Evolutionary conservation across 1,140 invertebrate species (phyloP), one percentile per base, ranked within the genome.

Genomic region (Hylaeus anthracinus): DNA sequence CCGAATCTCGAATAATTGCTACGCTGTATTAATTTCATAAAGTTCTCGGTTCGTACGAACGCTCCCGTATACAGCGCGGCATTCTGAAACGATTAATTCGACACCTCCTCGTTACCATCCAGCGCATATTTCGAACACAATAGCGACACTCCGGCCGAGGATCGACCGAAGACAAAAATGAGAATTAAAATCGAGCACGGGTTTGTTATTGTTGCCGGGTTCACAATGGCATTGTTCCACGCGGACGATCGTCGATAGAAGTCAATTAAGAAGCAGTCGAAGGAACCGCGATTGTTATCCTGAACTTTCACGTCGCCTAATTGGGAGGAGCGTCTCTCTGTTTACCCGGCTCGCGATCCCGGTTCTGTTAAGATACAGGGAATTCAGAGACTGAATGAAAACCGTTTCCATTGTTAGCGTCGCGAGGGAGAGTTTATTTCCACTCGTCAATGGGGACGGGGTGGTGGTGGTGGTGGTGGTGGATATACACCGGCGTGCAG

Each of bases 381-480:
- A 39, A 48, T 37, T 45, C 26, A 56, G 8, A 5, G 12, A 48
- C 64, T 79, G 77, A 79, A 79, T 79, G 77, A 66, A 79, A 79
- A 41, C 69, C 61, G 61, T 73, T 65, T 26, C 43, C 71, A 79
- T 79, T 79, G 77, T 79, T 56, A 56, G 41, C n/a, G 51, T 64
- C 71, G 60, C 61, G 26, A 37, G 41, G 67, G 69, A 69, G 14
- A 37, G 77, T 73, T 79, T 79, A 79, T 79, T 79, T 79, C 43
- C 71, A 73, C 61, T 79, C 70, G 77, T 79, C 60, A 79, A 79
- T 79, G 77, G 61, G 43, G 37, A 58, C 0, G 26, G 26, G 26
- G 26, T n/a, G n/a, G n/a, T n/a, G n/a, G n/a, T n/a, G n/a, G n/a
- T n/a, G n/a, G n/a, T n/a, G n/a, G n/a, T n/a, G 26, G 26, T 0